Evolutionary conservation across 2,797 vertebrate species (phyloP), one percentile per base, ranked within the genome.

Genomic region (Sebastes itinus): DNA sequence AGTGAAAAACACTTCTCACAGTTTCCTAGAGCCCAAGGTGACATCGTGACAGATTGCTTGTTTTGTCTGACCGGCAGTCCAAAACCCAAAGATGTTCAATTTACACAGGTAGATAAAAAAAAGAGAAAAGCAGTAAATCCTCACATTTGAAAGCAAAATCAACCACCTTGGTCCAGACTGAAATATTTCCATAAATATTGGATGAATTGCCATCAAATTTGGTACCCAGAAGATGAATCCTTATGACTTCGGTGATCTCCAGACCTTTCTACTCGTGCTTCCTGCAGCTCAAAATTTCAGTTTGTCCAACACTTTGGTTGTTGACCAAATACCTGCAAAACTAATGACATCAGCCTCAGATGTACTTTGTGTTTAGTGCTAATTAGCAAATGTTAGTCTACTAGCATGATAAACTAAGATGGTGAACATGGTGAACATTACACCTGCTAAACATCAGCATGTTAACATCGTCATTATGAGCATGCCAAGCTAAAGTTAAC

Each of bases 151-250:
- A 6, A 63, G 52, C 56, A 9, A 58, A 67, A 54, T 52, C 62
- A 42, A 63, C 18, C 35, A 28, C 18, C 11, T 23, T 25, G 42
- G 52, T 16, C 14, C 14, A 46, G 14, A 54, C 12, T 28, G 22
- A 74, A 81, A 82, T 69, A 76, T 32, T 56, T 9, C 30, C 25
- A 72, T 85, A 46, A 76, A 76, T 73, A 73, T 6, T 76, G 14
- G 5, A 82, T 80, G 73, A 74, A 76, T n/a, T 18, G 8, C 27
- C 27, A 55, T 42, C 7, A 38, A n/a, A 52, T 67, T 30, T 63
- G 33, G 55, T 46, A 18, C 33, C 9, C 16, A 49, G 16, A 46
- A 18, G 30, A 67, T 42, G 33, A 64, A 35, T 55, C 13, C 9
- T 30, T 38, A 66, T 38, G 27, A 66, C 25, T 18, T 27, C 25